phyloP scores from a whole-genome alignment of 2,797 vertebrate species.

The Micrastur ruficollis region DNA sequence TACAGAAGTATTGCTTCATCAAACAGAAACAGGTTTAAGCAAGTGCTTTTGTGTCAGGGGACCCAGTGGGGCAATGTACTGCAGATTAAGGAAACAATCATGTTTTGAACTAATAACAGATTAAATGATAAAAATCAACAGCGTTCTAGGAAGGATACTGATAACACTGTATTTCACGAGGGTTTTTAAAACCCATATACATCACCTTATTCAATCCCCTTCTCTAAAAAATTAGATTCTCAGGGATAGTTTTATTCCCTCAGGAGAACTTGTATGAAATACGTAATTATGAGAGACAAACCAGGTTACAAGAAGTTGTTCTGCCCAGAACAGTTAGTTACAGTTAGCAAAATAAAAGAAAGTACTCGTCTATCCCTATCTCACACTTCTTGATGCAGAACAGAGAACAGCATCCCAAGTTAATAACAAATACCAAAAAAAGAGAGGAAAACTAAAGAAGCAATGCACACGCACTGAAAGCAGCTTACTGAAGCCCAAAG shows the following conservation, averaged over 20 bases:
- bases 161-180: background rate
- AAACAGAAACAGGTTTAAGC: background rate
- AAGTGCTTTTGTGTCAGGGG: background rate
- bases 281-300: background rate
- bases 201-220: background rate
- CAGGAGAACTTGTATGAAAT: background rate
- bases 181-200: background rate
- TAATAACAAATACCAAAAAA: background rate
- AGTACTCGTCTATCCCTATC: background rate
- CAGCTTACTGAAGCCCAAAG: background rate
- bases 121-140: background rate
- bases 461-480: background rate
- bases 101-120: background rate
- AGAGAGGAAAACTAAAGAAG: background rate
- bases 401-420: background rate
- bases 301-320: background rate
- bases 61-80: fast-evolving
- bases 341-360: background rate
- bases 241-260: background rate
- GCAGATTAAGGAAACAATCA: background rate
- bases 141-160: background rate
- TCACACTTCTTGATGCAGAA: background rate
- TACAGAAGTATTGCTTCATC: background rate
- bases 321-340: background rate
- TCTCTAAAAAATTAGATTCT: background rate